phyloP scores from a whole-genome alignment of 2,888 invertebrate genomes.

The Amiota communis region DNA sequence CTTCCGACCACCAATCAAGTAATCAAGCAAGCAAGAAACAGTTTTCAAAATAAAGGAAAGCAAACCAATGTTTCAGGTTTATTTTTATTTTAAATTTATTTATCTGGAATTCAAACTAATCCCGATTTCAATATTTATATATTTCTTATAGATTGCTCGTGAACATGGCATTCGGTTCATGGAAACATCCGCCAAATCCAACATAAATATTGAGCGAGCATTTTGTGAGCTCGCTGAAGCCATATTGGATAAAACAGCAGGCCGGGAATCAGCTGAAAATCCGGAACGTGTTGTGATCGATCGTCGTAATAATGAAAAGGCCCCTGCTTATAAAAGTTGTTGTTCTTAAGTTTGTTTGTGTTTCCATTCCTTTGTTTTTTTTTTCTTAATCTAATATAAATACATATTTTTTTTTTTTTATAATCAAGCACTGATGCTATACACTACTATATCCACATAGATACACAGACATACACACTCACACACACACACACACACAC shows the following conservation, averaged over 20 bases:
- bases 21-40: neutral
- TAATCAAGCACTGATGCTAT: neutral
- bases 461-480: too few species aligned
- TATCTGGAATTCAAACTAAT: constrained; percentile 18
- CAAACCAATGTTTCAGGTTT: neutral
- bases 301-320: constrained; percentile 76
- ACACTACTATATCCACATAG: too few species aligned
- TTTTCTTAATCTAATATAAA: neutral
- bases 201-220: constrained; percentile 96
- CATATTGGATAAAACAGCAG: constrained; percentile 92
- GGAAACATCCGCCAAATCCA: constrained; percentile 98
- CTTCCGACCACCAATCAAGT: too few species aligned
- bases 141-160: constrained; percentile 85
- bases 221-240: constrained; percentile 96
- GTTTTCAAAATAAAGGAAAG: neutral
- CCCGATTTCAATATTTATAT: neutral
- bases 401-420: constrained; percentile 42
- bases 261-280: constrained; percentile 85
- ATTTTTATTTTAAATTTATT: neutral
- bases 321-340: constrained; percentile 72
- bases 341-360: constrained; percentile 68
- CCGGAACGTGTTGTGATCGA: constrained; percentile 82
- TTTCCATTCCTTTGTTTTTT: constrained; percentile 37
- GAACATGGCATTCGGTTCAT: constrained; percentile 97
- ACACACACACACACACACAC: too few species aligned